Evolutionary conservation across 2,797 vertebrate species (phyloP).

Genomic region (Gallinago stenura): DNA sequence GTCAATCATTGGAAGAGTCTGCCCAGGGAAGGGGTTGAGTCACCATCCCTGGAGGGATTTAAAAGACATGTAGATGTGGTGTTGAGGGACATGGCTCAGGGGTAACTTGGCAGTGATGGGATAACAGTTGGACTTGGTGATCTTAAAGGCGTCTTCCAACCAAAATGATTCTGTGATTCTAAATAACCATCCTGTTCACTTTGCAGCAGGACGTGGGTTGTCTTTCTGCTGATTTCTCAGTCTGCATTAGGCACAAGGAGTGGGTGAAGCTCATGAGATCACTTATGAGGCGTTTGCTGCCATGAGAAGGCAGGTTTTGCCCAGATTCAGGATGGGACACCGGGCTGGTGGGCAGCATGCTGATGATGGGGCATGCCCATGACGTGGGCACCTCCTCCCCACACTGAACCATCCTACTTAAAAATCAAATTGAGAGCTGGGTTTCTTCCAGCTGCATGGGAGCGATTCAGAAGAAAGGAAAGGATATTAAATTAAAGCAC

Average conservation of each 20-base stretch:
- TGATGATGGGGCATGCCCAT: fast-evolving
- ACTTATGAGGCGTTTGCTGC: neutral
- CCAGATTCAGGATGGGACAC: fast-evolving
- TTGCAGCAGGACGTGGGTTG: neutral
- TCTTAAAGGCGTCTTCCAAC: neutral
- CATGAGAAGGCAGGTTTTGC: fast-evolving
- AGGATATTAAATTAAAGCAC: slow-evolving; percentile 37
- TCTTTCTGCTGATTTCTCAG: neutral
- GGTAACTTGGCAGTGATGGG: neutral
- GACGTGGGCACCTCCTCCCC: neutral
- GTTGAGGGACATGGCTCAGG: neutral
- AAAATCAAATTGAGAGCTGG: neutral
- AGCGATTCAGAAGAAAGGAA: neutral
- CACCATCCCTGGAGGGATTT: neutral
- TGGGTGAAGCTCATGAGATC: neutral
- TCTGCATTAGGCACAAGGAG: neutral
- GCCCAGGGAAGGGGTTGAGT: neutral
- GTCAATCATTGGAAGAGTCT: neutral
- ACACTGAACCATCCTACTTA: neutral
- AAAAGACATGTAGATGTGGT: neutral
- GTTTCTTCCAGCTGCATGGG: neutral
- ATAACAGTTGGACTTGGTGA: neutral
- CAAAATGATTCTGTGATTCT: neutral
- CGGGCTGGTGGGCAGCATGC: neutral
- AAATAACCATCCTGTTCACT: neutral